Base-by-base conservation (phyloP, 2,113 vertebrate species). In the Tupaia chinensis region DNA sequence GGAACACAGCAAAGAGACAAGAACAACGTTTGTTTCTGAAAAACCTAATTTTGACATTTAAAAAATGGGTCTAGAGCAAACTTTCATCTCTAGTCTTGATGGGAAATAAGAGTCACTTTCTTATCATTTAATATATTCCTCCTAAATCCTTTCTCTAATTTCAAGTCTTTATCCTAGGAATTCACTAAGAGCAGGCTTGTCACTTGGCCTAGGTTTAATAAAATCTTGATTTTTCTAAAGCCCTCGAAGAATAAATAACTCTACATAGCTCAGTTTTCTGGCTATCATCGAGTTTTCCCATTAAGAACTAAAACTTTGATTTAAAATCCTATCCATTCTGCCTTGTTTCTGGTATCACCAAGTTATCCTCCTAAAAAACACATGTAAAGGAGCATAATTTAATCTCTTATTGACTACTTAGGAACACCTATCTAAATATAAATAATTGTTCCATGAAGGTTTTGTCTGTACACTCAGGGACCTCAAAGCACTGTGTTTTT, bases 1-100 rank as follows among this genome's bases (percentile, higher is more conserved):
- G 92, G 77, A 96, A 95, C 92, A 88, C 80, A 97, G 85, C 60
- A 96, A 97, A 95, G 70, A 98, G 95, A 96, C 81, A 97, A 96
- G 83, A 96, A 97, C 95, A 96, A 87, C 91, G 98, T 97, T 96
- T 9, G 9, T 88, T 56, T 13, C 95, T 96, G 91, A 97, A 93
- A 97, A 94, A 82, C 22, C 32, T 0, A 95, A 78, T 72, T 94
- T 93, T 96, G 91, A 96, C 89, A 96, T 95, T 80, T 70, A 89
- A 97, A 96, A 91, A 97, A 87, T 87, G 34, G 9, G 34, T 93
- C 87, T 94, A 96, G 27, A 93, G 34, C 70, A 95, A 95, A 98
- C 78, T 82, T 94, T 92, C 74, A 95, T 89, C 95, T 95, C 12
- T 32, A 72, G 9, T 66, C 73, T 92, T 79, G 76, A 34, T 58